These are phyloP conservation scores for Malacosoma neustria DNA, from an alignment of 2,888 invertebrate species.

Conservation along the genomic window DNA sequence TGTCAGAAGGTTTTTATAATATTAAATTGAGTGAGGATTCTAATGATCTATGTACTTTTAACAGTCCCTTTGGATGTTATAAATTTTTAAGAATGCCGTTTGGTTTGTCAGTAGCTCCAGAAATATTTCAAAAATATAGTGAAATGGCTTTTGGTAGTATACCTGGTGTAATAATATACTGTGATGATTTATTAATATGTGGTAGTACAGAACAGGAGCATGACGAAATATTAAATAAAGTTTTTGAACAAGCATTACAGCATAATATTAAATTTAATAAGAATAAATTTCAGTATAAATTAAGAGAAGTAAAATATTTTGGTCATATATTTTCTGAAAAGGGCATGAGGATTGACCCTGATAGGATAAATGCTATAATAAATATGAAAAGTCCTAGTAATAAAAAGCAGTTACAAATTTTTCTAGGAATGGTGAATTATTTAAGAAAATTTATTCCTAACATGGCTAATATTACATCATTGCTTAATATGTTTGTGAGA, in stretches of 20 bases:
- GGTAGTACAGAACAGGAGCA: conserved; percentile 8
- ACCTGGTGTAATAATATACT: conserved; percentile 7
- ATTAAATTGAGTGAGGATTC: conserved; percentile 7
- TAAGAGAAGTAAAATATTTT: conserved; percentile 6
- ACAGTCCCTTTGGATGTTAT: conserved; percentile 7
- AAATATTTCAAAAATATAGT: conserved; percentile 3
- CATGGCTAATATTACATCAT: too few relatives aligned
- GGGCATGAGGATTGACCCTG: neutral
- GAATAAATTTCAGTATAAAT: conserved; percentile 8
- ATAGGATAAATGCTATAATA: conserved; percentile 1
- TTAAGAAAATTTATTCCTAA: too few relatives aligned
- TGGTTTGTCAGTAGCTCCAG: conserved; percentile 4
- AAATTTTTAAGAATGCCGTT: conserved; percentile 3
- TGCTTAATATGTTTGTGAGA: too few relatives aligned
- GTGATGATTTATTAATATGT: conserved; percentile 14
- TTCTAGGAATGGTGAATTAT: conserved; percentile 1
- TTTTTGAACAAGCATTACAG: conserved; percentile 10
- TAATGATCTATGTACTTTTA: conserved; percentile 12
- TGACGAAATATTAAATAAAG: conserved; percentile 6
- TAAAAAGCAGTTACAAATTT: neutral
- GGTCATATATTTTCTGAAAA: conserved; percentile 1
- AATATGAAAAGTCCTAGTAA: neutral
- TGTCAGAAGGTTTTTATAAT: conserved; percentile 17
- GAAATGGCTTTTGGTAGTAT: conserved; percentile 2
- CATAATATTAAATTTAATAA: conserved; percentile 13